These are phyloP conservation scores for Sialis fuliginosa DNA, from an alignment of 2,888 invertebrate genomes.

Conservation along the genomic window DNA sequence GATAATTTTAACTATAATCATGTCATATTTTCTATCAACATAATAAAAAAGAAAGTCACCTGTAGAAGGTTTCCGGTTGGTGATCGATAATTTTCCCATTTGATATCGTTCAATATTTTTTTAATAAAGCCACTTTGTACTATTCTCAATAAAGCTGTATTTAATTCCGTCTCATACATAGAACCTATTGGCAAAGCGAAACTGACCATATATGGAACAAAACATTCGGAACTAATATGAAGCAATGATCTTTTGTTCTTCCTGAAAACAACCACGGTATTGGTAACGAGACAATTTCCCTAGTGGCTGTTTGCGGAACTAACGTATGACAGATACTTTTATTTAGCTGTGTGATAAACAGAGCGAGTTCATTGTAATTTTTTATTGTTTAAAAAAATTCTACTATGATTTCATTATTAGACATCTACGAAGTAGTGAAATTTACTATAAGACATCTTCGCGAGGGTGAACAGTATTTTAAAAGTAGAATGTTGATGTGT, in stretches of 20 bases:
- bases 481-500: too few species aligned
- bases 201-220: conserved; percentile 51
- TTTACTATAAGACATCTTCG: too few species aligned
- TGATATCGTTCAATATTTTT: conserved; percentile 50
- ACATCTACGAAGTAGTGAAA: too few species aligned
- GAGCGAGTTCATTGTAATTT: too few species aligned
- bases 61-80: conserved; percentile 41
- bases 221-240: conserved; percentile 58
- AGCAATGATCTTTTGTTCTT: conserved; percentile 38
- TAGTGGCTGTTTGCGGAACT: too few species aligned
- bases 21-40: neutral
- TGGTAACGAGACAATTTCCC: too few species aligned
- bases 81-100: conserved; percentile 52
- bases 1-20: too few species aligned
- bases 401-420: too few species aligned
- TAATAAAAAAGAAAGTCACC: conserved; percentile 23
- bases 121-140: conserved; percentile 47
- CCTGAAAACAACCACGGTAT: conserved; percentile 2
- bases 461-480: too few species aligned
- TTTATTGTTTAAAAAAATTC: too few species aligned
- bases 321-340: too few species aligned
- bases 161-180: conserved; percentile 41
- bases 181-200: conserved; percentile 45
- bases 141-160: conserved; percentile 37
- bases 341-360: too few species aligned